These are phyloP conservation scores for Cepaea hortensis DNA, from an alignment of 2,888 invertebrate species.

Conservation along the genomic window DNA sequence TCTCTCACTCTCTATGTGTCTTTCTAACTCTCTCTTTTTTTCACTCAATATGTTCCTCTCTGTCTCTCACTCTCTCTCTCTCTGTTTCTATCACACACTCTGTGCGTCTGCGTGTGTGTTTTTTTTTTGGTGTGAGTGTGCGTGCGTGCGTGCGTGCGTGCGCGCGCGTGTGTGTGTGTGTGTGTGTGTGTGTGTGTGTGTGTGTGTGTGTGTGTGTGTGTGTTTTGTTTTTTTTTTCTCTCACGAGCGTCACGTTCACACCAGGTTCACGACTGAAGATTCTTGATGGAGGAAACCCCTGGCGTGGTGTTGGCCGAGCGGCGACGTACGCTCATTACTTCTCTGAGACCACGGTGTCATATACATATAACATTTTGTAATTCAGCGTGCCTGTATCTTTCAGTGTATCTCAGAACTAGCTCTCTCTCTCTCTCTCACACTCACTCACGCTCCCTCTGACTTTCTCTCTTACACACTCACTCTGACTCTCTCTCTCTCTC, in stretches of 20 bases:
- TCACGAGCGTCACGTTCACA: not conserved
- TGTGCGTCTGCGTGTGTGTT: no score
- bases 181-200: not conserved
- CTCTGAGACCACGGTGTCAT: no score
- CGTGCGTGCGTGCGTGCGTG: not conserved
- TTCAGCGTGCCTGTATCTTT: not conserved
- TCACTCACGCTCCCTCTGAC: not conserved
- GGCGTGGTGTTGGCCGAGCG: not conserved
- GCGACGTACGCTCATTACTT: not conserved
- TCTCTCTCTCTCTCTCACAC: constrained; percentile 1
- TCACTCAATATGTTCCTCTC: no score
- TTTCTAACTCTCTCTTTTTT: no score
- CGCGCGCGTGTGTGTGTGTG: not conserved
- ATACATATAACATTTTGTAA: no score
- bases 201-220: not conserved
- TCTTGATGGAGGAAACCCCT: not conserved
- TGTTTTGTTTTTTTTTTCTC: not conserved
- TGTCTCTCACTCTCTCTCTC: no score
- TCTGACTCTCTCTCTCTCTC: not conserved
- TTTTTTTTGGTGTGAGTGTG: no score
- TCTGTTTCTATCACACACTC: no score
- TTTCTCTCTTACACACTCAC: not conserved
- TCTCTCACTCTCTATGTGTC: no score
- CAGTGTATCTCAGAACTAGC: not conserved
- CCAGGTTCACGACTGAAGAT: not conserved